These are phyloP conservation scores for Crotalus adamanteus DNA, from an alignment of 2,797 vertebrate species.

Conservation along the genomic window DNA sequence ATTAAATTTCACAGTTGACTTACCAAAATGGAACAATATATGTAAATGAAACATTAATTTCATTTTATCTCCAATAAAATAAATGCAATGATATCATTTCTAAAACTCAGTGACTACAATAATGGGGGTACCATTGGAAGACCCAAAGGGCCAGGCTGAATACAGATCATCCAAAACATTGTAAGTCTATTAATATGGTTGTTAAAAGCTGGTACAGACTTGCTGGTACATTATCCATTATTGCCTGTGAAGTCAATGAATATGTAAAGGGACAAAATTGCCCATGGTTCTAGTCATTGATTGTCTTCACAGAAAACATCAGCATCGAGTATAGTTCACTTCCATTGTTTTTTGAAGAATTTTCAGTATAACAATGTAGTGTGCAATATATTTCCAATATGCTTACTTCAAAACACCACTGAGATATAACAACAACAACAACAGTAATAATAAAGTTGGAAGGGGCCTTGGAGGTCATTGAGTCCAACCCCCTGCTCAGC, in stretches of 20 bases:
- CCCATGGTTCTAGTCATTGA: neutral
- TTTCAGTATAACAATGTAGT: neutral
- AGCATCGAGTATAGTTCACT: neutral
- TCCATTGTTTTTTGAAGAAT: neutral
- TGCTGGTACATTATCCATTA: neutral
- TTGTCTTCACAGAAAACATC: neutral
- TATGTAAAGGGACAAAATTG: neutral
- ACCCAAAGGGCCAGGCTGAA: neutral
- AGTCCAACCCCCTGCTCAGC: no score
- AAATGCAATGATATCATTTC: neutral
- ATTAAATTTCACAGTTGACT: neutral
- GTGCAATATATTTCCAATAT: neutral
- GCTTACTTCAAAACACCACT: neutral
- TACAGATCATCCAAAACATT: neutral
- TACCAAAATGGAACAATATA: neutral
- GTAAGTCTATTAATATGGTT: neutral
- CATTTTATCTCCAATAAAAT: neutral
- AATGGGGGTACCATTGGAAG: neutral
- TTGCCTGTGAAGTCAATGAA: neutral
- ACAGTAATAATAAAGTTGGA: no score
- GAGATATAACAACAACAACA: no score
- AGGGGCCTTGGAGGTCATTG: no score
- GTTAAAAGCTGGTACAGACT: neutral
- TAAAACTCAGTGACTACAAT: neutral
- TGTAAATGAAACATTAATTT: neutral